Conservation (phyloP, 2,113 vertebrate genomes). For the cattle (Bos taurus) region DNA sequence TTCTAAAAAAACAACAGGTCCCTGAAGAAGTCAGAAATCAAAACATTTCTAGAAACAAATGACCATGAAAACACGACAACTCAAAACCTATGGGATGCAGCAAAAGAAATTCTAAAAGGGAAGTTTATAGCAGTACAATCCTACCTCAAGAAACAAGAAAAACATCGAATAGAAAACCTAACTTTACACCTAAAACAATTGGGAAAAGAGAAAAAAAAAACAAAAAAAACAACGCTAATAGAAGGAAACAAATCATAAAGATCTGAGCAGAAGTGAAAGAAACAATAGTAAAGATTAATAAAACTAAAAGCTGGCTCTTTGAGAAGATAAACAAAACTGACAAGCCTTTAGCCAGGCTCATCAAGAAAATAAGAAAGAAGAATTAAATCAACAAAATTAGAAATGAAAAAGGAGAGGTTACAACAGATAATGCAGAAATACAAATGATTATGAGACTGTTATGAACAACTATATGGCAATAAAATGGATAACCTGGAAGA, state of each 20-base stretch:
- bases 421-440: background rate
- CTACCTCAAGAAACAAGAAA: background rate
- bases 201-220: background rate
- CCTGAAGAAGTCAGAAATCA: background rate
- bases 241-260: background rate
- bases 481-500: background rate
- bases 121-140: background rate
- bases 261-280: background rate
- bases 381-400: background rate
- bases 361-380: background rate
- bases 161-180: background rate
- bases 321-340: background rate
- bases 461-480: background rate
- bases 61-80: background rate
- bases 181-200: background rate
- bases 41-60: background rate
- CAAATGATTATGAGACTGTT: background rate
- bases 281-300: background rate
- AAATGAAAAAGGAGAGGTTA: background rate
- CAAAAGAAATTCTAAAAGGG: background rate
- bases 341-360: background rate
- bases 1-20: background rate
- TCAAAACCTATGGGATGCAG: background rate
- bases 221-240: background rate
- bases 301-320: background rate